Base-by-base conservation (phyloP, 2,888 invertebrate genomes). In the Mythimna albipuncta region DNA sequence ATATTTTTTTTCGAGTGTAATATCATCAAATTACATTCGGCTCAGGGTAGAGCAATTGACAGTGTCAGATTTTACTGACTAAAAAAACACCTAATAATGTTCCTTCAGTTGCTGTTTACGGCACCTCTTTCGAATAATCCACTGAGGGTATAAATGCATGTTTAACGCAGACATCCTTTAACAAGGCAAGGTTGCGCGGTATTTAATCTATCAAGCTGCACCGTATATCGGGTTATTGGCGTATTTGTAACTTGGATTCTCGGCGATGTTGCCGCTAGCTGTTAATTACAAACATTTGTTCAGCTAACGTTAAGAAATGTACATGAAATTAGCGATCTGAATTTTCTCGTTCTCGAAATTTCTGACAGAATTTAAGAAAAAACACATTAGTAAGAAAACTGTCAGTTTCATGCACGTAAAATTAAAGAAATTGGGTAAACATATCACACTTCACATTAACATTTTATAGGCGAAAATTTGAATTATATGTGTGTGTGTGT, bases 141-240 rank as follows among this genome's bases (percentile, higher is more conserved):
- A 47, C 47, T 6, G 2, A 16, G 16, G 47, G 47, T 47, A 19
- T 61, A 16, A 11, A 19, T 19, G 35, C 47, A 58, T 52, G 26
- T 21, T 11, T 79, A 75, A 59, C 64, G 72, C 54, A 72, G 52
- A 59, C 72, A 64, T 58, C 47, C 11, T 10, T 50, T 38, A 35
- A 67, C 58, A 54, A 59, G 55, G 44, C 38, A 76, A 70, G 70
- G 67, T 67, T 67, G 55, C 65, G 11, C 38, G 54, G 76, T 59
- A 76, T 76, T 67, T 81, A 79, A 81, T 81, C 52, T 69, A 70
- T 69, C 38, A 52, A 47, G 65, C 54, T 32, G 52, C 38, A 59
- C 41, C 38, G 55, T 44, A 72, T 79, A 76, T 72, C 26, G 47
- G 52, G 62, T 66, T 79, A 69, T 75, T 63, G 69, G 64, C 50